Percentiles rank a stretch among this genome's conserved stretches.
Conservation (phyloP, 2,888 invertebrate species). For the Eupeodes luniger region DNA sequence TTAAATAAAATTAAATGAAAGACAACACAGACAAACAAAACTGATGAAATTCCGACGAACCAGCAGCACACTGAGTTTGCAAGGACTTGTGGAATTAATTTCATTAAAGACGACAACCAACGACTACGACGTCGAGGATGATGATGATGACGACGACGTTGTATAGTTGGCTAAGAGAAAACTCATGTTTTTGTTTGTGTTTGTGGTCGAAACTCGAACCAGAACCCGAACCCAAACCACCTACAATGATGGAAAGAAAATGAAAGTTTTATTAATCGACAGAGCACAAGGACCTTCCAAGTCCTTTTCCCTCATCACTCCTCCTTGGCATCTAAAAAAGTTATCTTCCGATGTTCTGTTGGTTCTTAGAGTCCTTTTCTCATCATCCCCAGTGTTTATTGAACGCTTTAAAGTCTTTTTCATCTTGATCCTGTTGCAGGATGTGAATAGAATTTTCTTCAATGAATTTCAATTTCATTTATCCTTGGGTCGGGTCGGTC, state of each 20-base stretch:
- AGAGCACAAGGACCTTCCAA: slow-evolving; percentile 48
- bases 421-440: slow-evolving; percentile 61
- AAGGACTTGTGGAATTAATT: slow-evolving; percentile 67
- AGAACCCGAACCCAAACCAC: background rate
- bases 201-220: slow-evolving; percentile 19
- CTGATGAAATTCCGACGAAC: background rate
- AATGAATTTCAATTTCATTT: slow-evolving; percentile 76
- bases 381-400: slow-evolving; percentile 43
- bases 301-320: background rate
- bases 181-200: slow-evolving; percentile 29
- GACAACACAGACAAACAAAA: slow-evolving; percentile 31
- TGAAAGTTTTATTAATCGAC: slow-evolving; percentile 75
- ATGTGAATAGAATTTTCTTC: slow-evolving; percentile 73
- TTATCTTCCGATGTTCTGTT: slow-evolving; percentile 2
- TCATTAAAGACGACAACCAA: slow-evolving; percentile 57
- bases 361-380: slow-evolving; percentile 5
- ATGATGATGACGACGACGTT: slow-evolving; percentile 7
- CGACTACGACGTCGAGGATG: background rate
- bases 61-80: background rate
- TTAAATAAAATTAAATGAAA: slow-evolving; percentile 68
- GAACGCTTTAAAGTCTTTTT: slow-evolving; percentile 58
- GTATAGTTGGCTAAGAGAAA: slow-evolving; percentile 13
- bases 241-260: slow-evolving; percentile 52
- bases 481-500: slow-evolving; percentile 73
- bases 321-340: too few species aligned